Conservation (phyloP, 2,113 vertebrate genomes). For the Delphinapterus leucas region DNA sequence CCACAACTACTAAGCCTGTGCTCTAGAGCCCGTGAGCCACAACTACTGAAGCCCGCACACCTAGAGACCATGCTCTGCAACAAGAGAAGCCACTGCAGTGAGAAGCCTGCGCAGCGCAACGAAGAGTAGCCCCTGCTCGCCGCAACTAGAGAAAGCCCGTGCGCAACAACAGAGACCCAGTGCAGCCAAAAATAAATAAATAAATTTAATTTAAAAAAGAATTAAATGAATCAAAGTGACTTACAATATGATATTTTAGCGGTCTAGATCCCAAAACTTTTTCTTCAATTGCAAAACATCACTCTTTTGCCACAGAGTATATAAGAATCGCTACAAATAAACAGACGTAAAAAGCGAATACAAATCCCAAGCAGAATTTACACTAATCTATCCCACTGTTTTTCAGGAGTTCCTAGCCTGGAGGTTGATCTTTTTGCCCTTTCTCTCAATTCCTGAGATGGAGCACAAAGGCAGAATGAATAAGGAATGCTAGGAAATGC, state of each 20-base stretch:
- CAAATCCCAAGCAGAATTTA: background rate
- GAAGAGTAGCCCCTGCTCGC: too few relatives aligned
- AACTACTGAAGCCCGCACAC: too few relatives aligned
- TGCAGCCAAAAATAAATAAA: too few relatives aligned
- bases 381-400: background rate
- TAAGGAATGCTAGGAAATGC: background rate
- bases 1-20: too few relatives aligned
- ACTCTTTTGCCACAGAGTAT: background rate
- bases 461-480: background rate
- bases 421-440: background rate
- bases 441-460: background rate
- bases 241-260: background rate
- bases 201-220: background rate
- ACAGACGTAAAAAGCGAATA: background rate
- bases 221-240: background rate
- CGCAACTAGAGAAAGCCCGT: too few relatives aligned
- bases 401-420: background rate
- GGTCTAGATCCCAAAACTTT: background rate
- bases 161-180: too few relatives aligned
- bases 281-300: background rate
- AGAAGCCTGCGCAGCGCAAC: rapidly evolving
- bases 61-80: too few relatives aligned
- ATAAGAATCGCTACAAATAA: background rate
- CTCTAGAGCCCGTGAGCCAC: too few relatives aligned
- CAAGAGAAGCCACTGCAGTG: too few relatives aligned